Evolutionary conservation across 2,113 vertebrate species (phyloP).

Genomic region (Guaruba guarouba): DNA sequence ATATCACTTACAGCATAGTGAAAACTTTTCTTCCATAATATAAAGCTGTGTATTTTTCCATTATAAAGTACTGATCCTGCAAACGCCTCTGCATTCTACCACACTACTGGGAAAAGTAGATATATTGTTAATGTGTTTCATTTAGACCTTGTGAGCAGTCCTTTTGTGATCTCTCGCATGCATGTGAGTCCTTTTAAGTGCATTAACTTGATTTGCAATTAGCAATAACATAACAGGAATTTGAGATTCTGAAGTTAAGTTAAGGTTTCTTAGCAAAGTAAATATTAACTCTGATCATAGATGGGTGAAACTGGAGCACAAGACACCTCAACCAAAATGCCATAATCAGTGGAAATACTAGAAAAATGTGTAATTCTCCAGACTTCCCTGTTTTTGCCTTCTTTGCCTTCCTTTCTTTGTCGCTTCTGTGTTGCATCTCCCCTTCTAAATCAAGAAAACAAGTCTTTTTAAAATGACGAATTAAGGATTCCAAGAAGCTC

Average conservation of each 20-base stretch:
- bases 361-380: background rate
- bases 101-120: background rate
- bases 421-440: background rate
- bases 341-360: background rate
- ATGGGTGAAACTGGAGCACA: background rate
- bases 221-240: constrained; percentile 15
- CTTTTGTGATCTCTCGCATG: background rate
- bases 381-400: background rate
- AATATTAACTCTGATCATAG: constrained; percentile 14
- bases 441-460: background rate
- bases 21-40: background rate
- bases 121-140: constrained; percentile 3
- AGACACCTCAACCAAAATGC: background rate
- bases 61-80: background rate
- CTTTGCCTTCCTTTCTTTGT: too few species aligned
- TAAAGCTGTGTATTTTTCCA: background rate
- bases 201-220: constrained; percentile 34
- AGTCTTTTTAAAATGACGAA: background rate
- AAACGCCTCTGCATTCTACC: background rate
- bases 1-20: background rate
- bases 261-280: background rate
- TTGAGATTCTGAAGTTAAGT: background rate
- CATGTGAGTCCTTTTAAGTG: background rate
- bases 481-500: background rate
- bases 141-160: background rate